These are phyloP conservation scores for Drosophila hamatofila DNA, from an alignment of 2,888 invertebrate genomes.

Conservation along the genomic window DNA sequence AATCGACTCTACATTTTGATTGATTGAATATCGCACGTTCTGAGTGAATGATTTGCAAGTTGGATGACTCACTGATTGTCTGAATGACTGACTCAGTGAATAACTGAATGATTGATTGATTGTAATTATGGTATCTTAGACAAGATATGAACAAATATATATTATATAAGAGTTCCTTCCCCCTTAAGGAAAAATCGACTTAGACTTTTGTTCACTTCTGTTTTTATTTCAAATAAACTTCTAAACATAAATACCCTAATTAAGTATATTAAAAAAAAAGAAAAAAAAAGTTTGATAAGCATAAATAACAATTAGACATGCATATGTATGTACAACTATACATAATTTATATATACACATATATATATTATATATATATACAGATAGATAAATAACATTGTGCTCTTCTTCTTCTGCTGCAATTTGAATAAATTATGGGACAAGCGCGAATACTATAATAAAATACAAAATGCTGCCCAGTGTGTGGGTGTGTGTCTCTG, in stretches of 20 bases:
- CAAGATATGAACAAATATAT: too few species aligned
- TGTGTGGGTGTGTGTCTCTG: slow-evolving; percentile 24
- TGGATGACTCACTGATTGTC: too few species aligned
- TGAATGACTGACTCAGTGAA: neutral
- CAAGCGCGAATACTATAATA: slow-evolving; percentile 61
- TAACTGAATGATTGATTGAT: neutral
- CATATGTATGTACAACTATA: slow-evolving; percentile 25
- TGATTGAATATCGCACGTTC: too few species aligned
- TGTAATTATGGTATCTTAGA: neutral
- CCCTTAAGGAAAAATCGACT: neutral
- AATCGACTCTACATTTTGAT: too few species aligned
- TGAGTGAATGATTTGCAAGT: too few species aligned
- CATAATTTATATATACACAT: neutral
- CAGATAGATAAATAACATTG: slow-evolving; percentile 34
- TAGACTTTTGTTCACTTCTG: neutral
- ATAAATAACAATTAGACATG: slow-evolving; percentile 46
- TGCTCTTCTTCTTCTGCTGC: slow-evolving; percentile 23
- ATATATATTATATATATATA: slow-evolving; percentile 7
- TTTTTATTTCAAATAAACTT: slow-evolving; percentile 15
- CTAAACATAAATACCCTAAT: slow-evolving; percentile 26
- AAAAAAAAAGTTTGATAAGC: neutral
- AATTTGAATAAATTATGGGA: slow-evolving; percentile 38
- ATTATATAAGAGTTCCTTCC: neutral
- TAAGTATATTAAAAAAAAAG: slow-evolving; percentile 18
- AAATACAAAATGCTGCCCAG: slow-evolving; percentile 57